Evolutionary conservation across 2,113 vertebrate genomes (phyloP).

Genomic region (Neodon shergylaensis): DNA sequence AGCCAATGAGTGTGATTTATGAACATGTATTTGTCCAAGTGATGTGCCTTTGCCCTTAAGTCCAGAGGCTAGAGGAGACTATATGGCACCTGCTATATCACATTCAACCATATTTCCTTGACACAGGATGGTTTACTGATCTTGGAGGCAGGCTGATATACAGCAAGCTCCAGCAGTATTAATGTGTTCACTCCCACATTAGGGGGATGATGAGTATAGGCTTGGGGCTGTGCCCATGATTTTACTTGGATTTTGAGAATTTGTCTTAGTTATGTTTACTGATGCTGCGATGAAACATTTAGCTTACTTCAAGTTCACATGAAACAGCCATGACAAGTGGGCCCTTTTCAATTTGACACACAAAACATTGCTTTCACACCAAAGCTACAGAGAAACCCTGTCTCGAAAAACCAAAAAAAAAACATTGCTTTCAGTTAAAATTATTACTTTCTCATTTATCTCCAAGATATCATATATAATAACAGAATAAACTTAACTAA

Average conservation of each 20-base stretch:
- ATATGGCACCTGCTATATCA: neutral
- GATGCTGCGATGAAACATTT: neutral
- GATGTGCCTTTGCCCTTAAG: neutral
- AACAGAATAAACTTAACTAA: neutral
- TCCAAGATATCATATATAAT: neutral
- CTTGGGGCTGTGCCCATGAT: rapidly evolving
- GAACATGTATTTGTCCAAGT: neutral
- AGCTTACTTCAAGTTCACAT: neutral
- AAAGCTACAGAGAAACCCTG: too few relatives aligned
- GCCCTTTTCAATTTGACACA: neutral
- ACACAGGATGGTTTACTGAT: neutral
- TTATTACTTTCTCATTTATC: neutral
- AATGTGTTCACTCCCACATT: neutral
- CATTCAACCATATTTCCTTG: neutral
- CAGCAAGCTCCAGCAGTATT: too few relatives aligned
- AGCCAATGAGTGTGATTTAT: neutral
- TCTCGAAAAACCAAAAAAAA: too few relatives aligned
- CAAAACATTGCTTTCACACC: neutral
- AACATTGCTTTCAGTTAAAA: neutral
- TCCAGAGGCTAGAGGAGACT: neutral
- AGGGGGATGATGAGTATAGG: neutral
- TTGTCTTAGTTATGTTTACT: neutral
- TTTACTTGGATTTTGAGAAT: neutral
- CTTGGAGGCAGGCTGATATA: neutral
- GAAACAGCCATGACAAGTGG: neutral